Evolutionary conservation across 2,888 invertebrate genomes (phyloP).

Genomic region (Oscheius myriophilus): DNA sequence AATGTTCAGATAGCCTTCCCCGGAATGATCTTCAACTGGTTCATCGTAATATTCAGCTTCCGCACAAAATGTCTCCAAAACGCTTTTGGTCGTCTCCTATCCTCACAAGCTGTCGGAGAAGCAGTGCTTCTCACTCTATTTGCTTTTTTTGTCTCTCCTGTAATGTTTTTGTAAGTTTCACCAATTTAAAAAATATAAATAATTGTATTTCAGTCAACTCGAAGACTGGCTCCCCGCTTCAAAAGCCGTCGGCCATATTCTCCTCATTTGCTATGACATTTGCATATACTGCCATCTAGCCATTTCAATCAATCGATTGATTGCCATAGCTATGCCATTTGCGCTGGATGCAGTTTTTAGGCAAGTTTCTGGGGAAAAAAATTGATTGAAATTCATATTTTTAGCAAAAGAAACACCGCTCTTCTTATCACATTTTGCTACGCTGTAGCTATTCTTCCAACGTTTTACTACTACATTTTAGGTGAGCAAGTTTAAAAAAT

Average conservation of each 20-base stretch:
- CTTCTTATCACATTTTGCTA: conserved; percentile 37
- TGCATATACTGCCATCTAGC: conserved; percentile 46
- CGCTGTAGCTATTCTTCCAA: conserved; percentile 37
- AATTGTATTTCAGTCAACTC: conserved; percentile 31
- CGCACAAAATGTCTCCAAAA: conserved; percentile 39
- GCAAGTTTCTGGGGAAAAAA: conserved; percentile 31
- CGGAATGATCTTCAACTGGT: conserved; percentile 44
- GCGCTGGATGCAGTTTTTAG: conserved; percentile 2
- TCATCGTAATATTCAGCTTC: conserved; percentile 40
- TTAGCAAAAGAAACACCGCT: conserved; percentile 39
- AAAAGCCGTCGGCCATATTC: conserved; percentile 33
- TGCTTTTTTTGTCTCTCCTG: conserved; percentile 40
- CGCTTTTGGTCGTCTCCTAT: conserved; percentile 42
- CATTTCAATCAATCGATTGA: conserved; percentile 45
- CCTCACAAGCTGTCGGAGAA: conserved; percentile 46
- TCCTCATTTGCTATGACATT: conserved; percentile 46
- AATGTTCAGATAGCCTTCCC: conserved; percentile 35
- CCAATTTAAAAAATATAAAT: background rate
- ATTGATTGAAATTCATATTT: background rate
- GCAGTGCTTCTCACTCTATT: conserved; percentile 45
- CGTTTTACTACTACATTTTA: conserved; percentile 43
- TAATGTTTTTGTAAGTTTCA: conserved; percentile 37
- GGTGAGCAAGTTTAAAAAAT: conserved; percentile 17
- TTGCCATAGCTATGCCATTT: conserved; percentile 36
- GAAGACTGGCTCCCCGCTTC: conserved; percentile 27